Evolutionary conservation across 2,797 vertebrate genomes (phyloP).

Genomic region (Chrosomus eos): DNA sequence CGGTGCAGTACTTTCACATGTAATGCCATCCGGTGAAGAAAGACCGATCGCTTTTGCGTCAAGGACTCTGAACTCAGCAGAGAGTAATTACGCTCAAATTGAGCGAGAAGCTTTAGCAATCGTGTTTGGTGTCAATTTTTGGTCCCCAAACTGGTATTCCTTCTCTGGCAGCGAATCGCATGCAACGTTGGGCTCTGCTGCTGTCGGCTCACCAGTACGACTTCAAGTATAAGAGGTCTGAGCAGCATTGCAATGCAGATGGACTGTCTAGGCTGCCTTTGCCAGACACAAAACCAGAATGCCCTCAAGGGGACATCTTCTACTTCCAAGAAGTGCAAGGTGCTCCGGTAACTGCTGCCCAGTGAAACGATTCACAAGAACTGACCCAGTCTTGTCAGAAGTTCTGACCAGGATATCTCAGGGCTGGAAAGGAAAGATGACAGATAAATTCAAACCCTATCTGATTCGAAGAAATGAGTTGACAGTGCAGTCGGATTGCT

Average conservation of each 20-base stretch:
- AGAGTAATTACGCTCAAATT: constrained; percentile 30
- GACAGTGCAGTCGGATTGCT: background rate
- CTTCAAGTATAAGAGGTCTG: background rate
- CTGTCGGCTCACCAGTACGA: background rate
- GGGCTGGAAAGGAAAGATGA: background rate
- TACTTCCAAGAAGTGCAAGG: constrained; percentile 8
- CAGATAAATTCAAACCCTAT: background rate
- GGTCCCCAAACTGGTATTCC: background rate
- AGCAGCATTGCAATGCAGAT: background rate
- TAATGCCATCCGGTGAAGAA: background rate
- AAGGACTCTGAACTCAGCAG: background rate
- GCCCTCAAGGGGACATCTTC: background rate
- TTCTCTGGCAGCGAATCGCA: background rate
- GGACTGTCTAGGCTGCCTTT: background rate
- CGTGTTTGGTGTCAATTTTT: background rate
- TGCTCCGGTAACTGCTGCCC: background rate
- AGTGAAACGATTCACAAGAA: background rate
- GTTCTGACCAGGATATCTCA: background rate
- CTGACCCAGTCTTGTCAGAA: background rate
- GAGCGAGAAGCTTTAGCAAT: constrained; percentile 8
- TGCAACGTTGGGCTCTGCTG: constrained; percentile 6
- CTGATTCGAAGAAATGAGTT: background rate
- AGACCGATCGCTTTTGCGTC: constrained; percentile 27
- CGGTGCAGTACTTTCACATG: background rate
- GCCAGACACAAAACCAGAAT: background rate